A percentile compares a stretch with the other conserved stretches of the same genome.
phyloP scores from a whole-genome alignment of 2,888 invertebrate genomes.

The Kryphioiulus occultus region DNA sequence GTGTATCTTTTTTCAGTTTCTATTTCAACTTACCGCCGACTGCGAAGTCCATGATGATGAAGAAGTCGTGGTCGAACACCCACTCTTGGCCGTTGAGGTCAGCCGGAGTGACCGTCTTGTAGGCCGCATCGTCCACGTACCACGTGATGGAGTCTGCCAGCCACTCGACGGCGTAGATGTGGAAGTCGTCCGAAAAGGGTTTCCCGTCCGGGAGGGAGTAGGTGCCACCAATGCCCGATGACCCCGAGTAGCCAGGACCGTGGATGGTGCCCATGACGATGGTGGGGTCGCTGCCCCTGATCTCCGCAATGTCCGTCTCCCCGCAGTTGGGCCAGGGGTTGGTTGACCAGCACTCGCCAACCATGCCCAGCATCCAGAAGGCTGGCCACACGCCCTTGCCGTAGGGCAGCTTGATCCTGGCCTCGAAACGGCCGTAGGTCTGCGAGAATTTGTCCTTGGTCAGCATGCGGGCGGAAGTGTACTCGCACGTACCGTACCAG shows the following conservation, averaged over 20 bases:
- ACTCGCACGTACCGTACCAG: constrained; percentile 43
- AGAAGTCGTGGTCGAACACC: constrained; percentile 49
- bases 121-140: background rate
- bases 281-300: background rate
- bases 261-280: background rate
- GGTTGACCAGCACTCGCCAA: background rate
- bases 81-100: constrained; percentile 7
- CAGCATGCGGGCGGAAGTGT: constrained; percentile 46
- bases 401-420: background rate
- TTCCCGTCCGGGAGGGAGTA: background rate
- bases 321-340: constrained; percentile 47
- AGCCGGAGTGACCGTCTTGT: background rate
- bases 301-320: constrained; percentile 48
- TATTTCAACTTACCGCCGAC: too few relatives aligned
- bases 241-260: constrained; percentile 48
- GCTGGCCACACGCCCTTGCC: constrained; percentile 48
- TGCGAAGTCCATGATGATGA: constrained; percentile 41
- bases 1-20: too few relatives aligned
- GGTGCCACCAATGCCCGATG: background rate
- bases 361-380: constrained; percentile 45
- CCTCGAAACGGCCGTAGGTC: constrained; percentile 48
- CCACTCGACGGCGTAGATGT: constrained; percentile 46
- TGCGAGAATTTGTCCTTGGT: constrained; percentile 35
- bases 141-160: background rate
- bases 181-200: constrained; percentile 41